These are phyloP conservation scores for Phaonia tiefii DNA, from an alignment of 2,888 invertebrate genomes.

Conservation along the genomic window DNA sequence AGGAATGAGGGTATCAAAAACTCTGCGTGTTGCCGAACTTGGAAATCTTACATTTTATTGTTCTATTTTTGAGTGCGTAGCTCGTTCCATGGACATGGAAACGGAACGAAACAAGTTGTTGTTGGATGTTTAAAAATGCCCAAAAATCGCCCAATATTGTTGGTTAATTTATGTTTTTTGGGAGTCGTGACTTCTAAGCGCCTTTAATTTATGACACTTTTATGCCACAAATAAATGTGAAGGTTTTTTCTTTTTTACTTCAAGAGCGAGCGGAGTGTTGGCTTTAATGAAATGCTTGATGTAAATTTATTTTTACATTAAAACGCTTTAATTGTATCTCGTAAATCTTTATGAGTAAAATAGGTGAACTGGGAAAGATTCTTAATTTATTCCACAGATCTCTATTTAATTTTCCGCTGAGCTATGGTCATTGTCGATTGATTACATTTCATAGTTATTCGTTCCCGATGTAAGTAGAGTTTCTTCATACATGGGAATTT, in stretches of 20 bases:
- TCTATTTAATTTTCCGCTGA: no score
- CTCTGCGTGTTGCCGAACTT: slow-evolving; percentile 75
- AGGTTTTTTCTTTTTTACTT: not conserved
- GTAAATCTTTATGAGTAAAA: no score
- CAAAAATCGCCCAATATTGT: not conserved
- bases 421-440: no score
- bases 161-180: slow-evolving; percentile 10
- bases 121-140: not conserved
- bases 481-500: no score
- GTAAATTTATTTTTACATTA: no score
- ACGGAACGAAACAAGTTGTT: slow-evolving; percentile 22
- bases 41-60: slow-evolving; percentile 50
- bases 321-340: no score
- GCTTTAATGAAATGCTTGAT: no score
- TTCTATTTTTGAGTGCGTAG: slow-evolving; percentile 24
- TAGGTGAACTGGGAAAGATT: no score
- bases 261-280: no score
- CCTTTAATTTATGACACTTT: slow-evolving; percentile 78
- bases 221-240: slow-evolving; percentile 69
- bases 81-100: not conserved
- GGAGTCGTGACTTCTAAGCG: slow-evolving; percentile 69
- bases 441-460: no score
- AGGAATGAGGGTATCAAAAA: slow-evolving; percentile 64
- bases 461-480: no score
- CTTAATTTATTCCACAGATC: no score